Evolutionary conservation across 2,888 invertebrate species (phyloP).

Genomic region (Hesperia comma): DNA sequence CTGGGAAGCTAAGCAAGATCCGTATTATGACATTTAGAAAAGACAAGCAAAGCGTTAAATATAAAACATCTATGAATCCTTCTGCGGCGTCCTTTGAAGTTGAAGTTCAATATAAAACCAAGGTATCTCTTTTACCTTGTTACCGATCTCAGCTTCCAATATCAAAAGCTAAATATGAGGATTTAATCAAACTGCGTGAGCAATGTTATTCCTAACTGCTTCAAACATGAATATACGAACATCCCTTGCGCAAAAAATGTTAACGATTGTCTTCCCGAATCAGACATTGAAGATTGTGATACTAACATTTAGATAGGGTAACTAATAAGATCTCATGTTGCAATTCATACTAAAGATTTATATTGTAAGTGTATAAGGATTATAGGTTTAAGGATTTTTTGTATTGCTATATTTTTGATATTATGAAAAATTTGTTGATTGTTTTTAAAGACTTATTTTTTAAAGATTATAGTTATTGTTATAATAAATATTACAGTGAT

Average conservation of each 20-base stretch:
- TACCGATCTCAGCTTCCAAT: slow-evolving; percentile 41
- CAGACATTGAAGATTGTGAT: slow-evolving; percentile 41
- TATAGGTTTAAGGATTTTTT: no score
- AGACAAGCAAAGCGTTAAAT: slow-evolving; percentile 13
- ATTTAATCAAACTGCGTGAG: slow-evolving; percentile 41
- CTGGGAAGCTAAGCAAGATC: slow-evolving; percentile 44
- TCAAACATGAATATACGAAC: slow-evolving; percentile 38
- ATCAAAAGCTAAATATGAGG: slow-evolving; percentile 41
- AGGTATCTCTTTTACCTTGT: slow-evolving; percentile 40
- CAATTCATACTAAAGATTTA: background rate
- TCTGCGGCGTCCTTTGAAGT: slow-evolving; percentile 34
- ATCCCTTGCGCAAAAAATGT: slow-evolving; percentile 35
- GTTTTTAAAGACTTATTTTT: no score
- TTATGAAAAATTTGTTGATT: no score
- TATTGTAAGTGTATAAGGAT: background rate
- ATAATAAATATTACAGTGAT: no score
- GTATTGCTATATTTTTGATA: no score
- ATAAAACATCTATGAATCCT: slow-evolving; percentile 29
- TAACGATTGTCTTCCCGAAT: slow-evolving; percentile 40
- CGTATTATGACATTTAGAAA: slow-evolving; percentile 35
- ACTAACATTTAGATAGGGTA: slow-evolving; percentile 3
- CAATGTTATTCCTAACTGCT: slow-evolving; percentile 41
- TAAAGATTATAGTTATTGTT: no score
- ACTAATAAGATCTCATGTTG: background rate
- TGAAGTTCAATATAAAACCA: slow-evolving; percentile 43